Conservation (phyloP, 2,113 vertebrate species). For the Misgurnus mizolepis region DNA sequence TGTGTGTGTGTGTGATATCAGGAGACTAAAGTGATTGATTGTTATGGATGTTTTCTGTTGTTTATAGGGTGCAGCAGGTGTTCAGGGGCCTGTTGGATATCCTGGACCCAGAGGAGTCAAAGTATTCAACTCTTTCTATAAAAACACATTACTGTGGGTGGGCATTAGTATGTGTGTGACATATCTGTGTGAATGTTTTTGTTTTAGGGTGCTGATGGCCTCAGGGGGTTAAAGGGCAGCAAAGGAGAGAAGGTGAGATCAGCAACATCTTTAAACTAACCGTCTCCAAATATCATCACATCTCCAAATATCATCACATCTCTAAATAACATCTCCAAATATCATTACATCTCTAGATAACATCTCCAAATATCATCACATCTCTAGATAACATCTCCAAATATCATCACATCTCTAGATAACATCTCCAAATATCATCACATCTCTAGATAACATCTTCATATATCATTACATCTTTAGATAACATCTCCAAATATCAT, state of each 20-base stretch:
- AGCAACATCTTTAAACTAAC: neutral
- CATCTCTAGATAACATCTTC: neutral
- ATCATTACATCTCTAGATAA: neutral
- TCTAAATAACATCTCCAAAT: neutral
- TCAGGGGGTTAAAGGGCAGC: slow-evolving; percentile 91
- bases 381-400: neutral
- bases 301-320: neutral
- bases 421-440: neutral
- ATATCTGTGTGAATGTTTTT: slow-evolving; percentile 7
- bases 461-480: neutral
- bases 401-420: neutral
- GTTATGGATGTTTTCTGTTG: neutral
- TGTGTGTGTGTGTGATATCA: neutral
- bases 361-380: neutral
- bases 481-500: neutral
- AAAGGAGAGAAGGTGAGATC: slow-evolving; percentile 94
- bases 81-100: slow-evolving; percentile 55
- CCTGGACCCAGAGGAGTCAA: slow-evolving; percentile 55
- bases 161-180: neutral
- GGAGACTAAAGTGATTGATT: neutral
- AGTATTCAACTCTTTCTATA: slow-evolving; percentile 18
- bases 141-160: neutral
- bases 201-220: slow-evolving; percentile 90
- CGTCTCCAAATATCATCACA: neutral
- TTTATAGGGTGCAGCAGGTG: slow-evolving; percentile 44